Evolutionary conservation across 2,113 vertebrate genomes (phyloP).

Genomic region (Laterallus jamaicensis): DNA sequence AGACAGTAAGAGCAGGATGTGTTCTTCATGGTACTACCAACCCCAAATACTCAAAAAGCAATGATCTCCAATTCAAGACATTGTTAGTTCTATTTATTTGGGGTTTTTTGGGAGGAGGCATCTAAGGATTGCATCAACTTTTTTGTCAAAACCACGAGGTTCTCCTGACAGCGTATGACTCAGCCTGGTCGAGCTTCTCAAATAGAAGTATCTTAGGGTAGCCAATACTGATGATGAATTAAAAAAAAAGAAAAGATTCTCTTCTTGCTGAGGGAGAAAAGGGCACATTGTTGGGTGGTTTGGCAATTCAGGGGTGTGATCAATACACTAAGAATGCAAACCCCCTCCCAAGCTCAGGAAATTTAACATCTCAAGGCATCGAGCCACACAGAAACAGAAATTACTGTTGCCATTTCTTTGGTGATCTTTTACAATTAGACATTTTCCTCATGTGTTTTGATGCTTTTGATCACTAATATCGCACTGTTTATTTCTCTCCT

Average conservation of each 20-base stretch:
- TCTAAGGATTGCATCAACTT: background rate
- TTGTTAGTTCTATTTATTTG: background rate
- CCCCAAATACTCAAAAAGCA: background rate
- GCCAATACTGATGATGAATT: background rate
- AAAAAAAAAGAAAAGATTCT: background rate
- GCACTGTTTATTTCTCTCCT: constrained; percentile 10
- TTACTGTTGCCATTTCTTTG: background rate
- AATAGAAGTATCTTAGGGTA: background rate
- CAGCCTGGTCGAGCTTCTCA: background rate
- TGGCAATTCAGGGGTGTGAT: background rate
- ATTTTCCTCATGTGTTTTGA: background rate
- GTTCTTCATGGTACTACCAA: background rate
- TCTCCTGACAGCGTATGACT: background rate
- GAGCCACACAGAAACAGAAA: background rate
- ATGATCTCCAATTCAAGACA: background rate
- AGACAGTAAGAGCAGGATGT: background rate
- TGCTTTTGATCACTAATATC: background rate
- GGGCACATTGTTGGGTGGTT: background rate
- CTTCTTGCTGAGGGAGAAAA: background rate
- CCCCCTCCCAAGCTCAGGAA: background rate
- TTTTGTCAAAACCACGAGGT: background rate
- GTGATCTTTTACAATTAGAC: background rate
- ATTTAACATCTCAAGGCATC: background rate
- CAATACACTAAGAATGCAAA: background rate
- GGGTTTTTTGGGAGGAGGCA: fast-evolving